Evolutionary conservation across 2,113 vertebrate species (phyloP).

Genomic region (Anolis sagrei): DNA sequence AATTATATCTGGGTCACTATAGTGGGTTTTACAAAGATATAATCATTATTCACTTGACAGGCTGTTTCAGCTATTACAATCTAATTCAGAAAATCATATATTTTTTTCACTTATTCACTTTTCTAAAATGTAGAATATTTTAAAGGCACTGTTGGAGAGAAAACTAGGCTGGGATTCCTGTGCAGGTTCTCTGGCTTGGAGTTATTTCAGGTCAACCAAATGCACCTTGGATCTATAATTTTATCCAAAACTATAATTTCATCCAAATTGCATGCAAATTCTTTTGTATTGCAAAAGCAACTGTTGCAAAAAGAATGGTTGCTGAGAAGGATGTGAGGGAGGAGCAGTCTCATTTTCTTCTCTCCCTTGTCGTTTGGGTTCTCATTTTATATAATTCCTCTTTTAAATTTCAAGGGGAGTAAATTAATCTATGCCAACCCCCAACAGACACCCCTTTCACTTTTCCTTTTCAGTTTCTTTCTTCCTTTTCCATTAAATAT

Average conservation of each 20-base stretch:
- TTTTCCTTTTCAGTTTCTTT: background rate
- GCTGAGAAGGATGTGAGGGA: background rate
- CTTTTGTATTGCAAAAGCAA: background rate
- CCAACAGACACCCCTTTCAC: background rate
- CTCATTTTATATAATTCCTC: background rate
- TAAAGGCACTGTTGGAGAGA: background rate
- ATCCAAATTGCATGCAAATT: background rate
- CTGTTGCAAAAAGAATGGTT: background rate
- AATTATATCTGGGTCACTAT: slow-evolving; percentile 2
- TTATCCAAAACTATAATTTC: background rate
- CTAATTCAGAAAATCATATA: slow-evolving; percentile 19
- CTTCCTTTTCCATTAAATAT: background rate
- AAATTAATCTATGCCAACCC: background rate
- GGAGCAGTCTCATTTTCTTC: too few species aligned
- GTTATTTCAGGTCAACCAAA: background rate
- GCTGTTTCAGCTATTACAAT: slow-evolving; percentile 21
- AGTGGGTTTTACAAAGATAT: slow-evolving; percentile 12
- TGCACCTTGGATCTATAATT: too few species aligned
- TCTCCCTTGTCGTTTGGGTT: background rate
- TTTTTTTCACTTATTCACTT: slow-evolving; percentile 1
- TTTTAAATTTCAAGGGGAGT: background rate
- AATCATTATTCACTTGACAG: slow-evolving; percentile 26
- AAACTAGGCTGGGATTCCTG: background rate
- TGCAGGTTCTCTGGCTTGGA: background rate
- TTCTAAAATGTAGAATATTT: background rate